Evolutionary conservation across 2,113 vertebrate genomes (phyloP), one percentile per base, ranked within the genome.

Genomic region (Atractosteus spatula): DNA sequence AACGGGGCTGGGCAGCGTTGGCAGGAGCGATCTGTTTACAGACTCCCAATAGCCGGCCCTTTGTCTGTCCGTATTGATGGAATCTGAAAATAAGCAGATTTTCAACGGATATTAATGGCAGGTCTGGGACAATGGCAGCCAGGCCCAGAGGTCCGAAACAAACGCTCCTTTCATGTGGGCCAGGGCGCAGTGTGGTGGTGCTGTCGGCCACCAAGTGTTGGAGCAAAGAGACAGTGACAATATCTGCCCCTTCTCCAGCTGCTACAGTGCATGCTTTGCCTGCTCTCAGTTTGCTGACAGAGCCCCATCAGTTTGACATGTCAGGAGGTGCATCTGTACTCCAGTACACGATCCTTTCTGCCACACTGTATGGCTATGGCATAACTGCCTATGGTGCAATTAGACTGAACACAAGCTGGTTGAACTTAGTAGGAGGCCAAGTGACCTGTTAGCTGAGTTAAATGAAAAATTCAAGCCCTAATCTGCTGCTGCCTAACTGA

Each of bases 1-100:
- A 72, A 13, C 72, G 68, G 61, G 78, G 75, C 73, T 81, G 81
- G 83, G 76, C 78, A 82, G 77, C 77, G 79, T 84, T 61, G 81
- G 47, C 47, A 51, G 47, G 5, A 51, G 47, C 74, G 73, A 43
- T 78, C 74, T 76, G 79, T 76, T 65, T 62, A 71, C 76, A 72
- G 14, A 77, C 43, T 56, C 76, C 69, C 55, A 73, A 89, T 78
- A 89, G 85, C 76, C 73, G 47, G 42, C 73, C 74, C 85, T 86
- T 89, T 90, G 88, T 88, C 65, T 56, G 16, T 43, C 81, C 65
- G 74, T 80, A 81, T 80, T 82, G 84, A 83, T 81, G 83, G 88
- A 89, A 89, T 89, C 82, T 88, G 84, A 89, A 89, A 88, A 87
- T 91, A 90, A 90, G 88, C 88, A 88, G 87, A 91, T 88, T 89